Percentiles rank a stretch among this genome's conserved stretches.
These are phyloP conservation scores for Echiichthys vipera DNA, from an alignment of 2,797 vertebrate species.

Conservation along the genomic window DNA sequence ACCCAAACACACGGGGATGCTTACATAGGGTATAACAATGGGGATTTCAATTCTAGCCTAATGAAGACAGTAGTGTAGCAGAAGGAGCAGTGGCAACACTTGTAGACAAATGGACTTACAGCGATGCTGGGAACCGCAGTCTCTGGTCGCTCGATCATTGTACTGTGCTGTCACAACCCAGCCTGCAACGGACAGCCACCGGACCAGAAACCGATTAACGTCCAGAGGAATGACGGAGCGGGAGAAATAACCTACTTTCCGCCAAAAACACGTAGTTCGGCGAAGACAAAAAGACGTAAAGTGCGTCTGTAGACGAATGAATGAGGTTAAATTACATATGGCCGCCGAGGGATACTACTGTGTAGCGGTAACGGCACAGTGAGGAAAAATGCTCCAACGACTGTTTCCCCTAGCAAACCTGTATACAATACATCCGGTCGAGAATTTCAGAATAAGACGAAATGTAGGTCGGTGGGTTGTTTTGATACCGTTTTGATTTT, in stretches of 20 bases:
- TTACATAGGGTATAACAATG: accelerated
- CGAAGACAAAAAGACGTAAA: neutral
- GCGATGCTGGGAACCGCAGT: constrained; percentile 84
- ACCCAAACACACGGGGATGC: neutral
- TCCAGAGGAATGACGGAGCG: constrained; percentile 14
- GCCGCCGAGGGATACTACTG: constrained; percentile 43
- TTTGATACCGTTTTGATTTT: neutral
- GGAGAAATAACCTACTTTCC: neutral
- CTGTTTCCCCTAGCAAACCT: constrained; percentile 8
- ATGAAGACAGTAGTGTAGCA: neutral
- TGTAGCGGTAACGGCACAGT: constrained; percentile 5
- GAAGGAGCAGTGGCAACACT: accelerated
- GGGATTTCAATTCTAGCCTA: accelerated
- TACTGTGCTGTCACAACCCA: constrained; percentile 75
- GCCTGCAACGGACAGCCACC: constrained; percentile 64
- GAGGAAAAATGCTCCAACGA: constrained; percentile 40
- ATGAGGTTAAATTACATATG: constrained; percentile 63
- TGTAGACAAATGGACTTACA: constrained; percentile 74
- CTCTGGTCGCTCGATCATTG: constrained; percentile 87
- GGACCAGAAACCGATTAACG: constrained; percentile 54
- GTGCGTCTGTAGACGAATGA: constrained; percentile 52
- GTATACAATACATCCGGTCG: constrained; percentile 24
- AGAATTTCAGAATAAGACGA: constrained; percentile 63
- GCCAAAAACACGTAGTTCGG: accelerated
- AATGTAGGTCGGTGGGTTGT: neutral